A percentile compares a stretch with the other conserved stretches of the same genome.
Evolutionary conservation across 2,888 invertebrate genomes (phyloP).

Genomic region (Lasioglossum marginatum): DNA sequence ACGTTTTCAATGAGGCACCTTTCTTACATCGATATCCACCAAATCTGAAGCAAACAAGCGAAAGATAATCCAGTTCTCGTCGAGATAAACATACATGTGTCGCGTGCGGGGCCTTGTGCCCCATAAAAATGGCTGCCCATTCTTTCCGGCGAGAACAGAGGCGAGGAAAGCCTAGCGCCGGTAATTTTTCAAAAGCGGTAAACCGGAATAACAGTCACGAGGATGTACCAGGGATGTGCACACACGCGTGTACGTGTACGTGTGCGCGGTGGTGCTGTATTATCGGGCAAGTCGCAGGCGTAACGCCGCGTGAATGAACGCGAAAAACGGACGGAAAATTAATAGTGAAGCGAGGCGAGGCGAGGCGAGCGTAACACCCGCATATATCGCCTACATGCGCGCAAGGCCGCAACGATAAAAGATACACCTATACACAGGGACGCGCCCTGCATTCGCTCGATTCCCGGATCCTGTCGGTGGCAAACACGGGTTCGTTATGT

Average conservation of each 20-base stretch:
- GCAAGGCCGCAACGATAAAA: constrained; percentile 69
- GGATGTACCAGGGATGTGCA: neutral
- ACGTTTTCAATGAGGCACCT: too few relatives aligned
- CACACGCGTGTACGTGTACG: neutral
- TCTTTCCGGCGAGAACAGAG: neutral
- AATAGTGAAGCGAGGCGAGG: constrained; percentile 23
- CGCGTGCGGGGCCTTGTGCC: neutral
- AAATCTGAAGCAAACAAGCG: neutral
- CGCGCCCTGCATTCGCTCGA: constrained; percentile 45
- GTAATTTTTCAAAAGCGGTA: constrained; percentile 27
- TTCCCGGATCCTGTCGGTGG: constrained; percentile 29
- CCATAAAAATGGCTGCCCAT: neutral
- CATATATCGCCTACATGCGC: constrained; percentile 63
- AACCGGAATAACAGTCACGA: neutral
- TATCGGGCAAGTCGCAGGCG: constrained; percentile 40
- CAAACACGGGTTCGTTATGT: constrained; percentile 25
- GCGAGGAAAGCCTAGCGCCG: neutral
- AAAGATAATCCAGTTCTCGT: neutral
- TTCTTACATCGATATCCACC: too few relatives aligned
- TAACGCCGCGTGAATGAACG: constrained; percentile 61
- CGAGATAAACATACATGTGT: neutral
- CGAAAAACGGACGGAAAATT: constrained; percentile 59
- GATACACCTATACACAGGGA: constrained; percentile 19
- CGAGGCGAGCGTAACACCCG: constrained; percentile 63
- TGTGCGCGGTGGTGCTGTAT: constrained; percentile 29